Evolutionary conservation across 2,888 invertebrate species (phyloP).

Genomic region (Heliconius cydno): DNA sequence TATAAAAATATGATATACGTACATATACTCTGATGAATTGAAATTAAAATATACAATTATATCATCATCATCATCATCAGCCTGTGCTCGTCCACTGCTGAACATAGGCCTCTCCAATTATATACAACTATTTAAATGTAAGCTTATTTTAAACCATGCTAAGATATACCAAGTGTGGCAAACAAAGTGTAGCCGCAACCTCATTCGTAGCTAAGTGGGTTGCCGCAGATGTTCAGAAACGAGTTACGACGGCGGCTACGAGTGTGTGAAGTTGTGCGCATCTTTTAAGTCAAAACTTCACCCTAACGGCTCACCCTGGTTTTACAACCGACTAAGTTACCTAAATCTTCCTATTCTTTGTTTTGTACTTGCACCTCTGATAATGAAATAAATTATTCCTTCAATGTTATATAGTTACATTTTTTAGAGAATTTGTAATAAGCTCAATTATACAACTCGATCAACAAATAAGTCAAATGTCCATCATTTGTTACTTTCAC

Average conservation of each 20-base stretch:
- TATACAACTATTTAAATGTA: background rate
- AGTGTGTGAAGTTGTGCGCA: slow-evolving; percentile 34
- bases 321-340: slow-evolving; percentile 36
- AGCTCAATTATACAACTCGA: background rate
- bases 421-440: background rate
- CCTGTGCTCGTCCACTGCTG: too few species aligned
- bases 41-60: background rate
- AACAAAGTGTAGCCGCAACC: slow-evolving; percentile 18
- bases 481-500: background rate
- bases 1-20: background rate
- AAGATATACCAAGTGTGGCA: background rate
- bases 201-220: slow-evolving; percentile 32
- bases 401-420: background rate
- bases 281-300: slow-evolving; percentile 43
- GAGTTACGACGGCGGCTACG: slow-evolving; percentile 41
- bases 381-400: background rate
- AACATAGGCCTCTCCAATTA: too few species aligned
- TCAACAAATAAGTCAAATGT: background rate
- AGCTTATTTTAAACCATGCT: slow-evolving; percentile 1
- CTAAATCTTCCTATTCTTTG: slow-evolving; percentile 34
- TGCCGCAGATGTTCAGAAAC: slow-evolving; percentile 42
- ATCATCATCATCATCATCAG: too few species aligned
- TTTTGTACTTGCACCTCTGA: slow-evolving; percentile 3
- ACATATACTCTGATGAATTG: background rate
- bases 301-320: slow-evolving; percentile 34